These are phyloP conservation scores for Bubalus kerabau DNA, from an alignment of 2,113 vertebrate species.

Conservation along the genomic window DNA sequence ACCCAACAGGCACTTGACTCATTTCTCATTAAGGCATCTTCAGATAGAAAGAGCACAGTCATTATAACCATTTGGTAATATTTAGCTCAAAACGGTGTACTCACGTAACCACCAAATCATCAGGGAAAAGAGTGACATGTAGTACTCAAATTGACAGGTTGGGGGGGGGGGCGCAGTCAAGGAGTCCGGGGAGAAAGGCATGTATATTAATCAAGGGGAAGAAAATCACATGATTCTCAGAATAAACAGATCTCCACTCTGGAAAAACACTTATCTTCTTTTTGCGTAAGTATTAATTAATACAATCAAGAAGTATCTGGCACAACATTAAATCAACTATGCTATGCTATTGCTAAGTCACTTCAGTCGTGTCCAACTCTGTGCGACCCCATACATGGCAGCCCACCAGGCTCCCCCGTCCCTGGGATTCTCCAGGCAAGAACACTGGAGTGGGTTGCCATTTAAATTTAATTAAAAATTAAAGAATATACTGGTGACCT, in stretches of 20 bases:
- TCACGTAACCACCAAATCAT: background rate
- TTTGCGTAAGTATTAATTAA: background rate
- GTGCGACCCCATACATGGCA: too few species aligned
- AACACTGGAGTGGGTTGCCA: too few species aligned
- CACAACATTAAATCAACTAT: background rate
- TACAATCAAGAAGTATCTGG: background rate
- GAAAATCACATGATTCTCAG: background rate
- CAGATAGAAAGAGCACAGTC: background rate
- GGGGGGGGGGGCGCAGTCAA: background rate
- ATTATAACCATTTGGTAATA: background rate
- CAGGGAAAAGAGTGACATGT: background rate
- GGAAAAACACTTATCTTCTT: background rate
- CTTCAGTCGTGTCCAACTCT: too few species aligned
- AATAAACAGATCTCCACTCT: background rate
- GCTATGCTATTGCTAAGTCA: too few species aligned
- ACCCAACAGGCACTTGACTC: background rate
- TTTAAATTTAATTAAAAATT: background rate
- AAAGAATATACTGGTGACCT: background rate
- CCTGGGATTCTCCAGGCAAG: too few species aligned
- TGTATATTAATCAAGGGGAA: background rate
- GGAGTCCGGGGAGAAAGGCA: background rate
- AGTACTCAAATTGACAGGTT: background rate
- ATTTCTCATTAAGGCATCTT: background rate
- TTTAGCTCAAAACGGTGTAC: background rate
- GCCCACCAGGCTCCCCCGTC: too few species aligned